Evolutionary conservation across 2,113 vertebrate species (phyloP).

Genomic region (Hiodon alosoides): DNA sequence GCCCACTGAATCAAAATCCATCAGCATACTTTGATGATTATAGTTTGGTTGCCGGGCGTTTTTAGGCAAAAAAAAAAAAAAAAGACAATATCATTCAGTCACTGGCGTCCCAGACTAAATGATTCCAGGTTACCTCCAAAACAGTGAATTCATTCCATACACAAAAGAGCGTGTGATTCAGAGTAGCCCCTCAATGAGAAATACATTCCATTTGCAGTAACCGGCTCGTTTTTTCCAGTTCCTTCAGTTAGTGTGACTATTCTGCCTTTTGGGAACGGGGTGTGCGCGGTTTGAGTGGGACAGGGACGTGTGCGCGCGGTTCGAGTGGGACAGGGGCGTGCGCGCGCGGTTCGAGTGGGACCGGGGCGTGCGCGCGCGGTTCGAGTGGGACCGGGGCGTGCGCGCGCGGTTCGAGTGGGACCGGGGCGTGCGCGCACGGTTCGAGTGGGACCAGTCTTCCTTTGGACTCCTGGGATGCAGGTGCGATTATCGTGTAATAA

Average conservation of each 20-base stretch:
- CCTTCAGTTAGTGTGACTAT: background rate
- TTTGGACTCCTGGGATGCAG: no score
- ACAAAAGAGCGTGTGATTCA: constrained; percentile 11
- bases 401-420: no score
- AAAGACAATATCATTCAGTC: background rate
- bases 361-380: no score
- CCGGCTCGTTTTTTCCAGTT: background rate
- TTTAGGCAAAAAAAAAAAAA: background rate
- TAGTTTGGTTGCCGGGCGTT: constrained; percentile 10
- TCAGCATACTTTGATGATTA: background rate
- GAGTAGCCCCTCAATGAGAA: background rate
- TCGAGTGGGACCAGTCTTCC: no score
- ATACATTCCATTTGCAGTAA: background rate
- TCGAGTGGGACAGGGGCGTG: no score
- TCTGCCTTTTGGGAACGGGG: background rate
- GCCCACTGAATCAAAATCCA: background rate
- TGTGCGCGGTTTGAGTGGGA: background rate
- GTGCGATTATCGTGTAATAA: no score
- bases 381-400: no score
- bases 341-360: no score
- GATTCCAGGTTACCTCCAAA: constrained; percentile 15
- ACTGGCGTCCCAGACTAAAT: constrained; percentile 1
- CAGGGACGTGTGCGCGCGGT: no score
- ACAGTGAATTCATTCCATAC: constrained; percentile 11
- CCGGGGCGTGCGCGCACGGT: no score